phyloP scores from a whole-genome alignment of 2,113 vertebrate species.

The Hyperoodon ampullatus region DNA sequence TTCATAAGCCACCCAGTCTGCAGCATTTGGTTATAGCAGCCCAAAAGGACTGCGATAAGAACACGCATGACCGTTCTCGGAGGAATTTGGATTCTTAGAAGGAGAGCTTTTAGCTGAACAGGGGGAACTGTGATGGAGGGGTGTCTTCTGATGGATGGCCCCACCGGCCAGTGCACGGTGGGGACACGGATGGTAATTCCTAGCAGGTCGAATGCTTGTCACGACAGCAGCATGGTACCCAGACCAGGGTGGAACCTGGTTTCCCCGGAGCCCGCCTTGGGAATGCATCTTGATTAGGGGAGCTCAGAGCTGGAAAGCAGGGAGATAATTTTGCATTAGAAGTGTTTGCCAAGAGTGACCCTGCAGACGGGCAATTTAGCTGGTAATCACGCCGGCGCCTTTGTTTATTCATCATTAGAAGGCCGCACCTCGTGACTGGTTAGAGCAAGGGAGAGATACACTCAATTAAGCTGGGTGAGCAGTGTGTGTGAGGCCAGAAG shows the following conservation, averaged over 20 bases:
- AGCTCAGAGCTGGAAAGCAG: neutral
- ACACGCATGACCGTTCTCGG: fast-evolving
- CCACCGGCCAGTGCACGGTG: fast-evolving
- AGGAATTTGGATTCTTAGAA: fast-evolving
- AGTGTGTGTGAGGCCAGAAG: fast-evolving
- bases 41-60: fast-evolving
- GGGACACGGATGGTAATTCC: fast-evolving
- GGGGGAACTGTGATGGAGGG: fast-evolving
- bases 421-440: neutral
- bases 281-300: fast-evolving
- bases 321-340: fast-evolving
- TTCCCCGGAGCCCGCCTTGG: neutral
- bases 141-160: fast-evolving
- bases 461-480: neutral
- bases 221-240: fast-evolving
- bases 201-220: fast-evolving
- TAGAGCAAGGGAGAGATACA: neutral
- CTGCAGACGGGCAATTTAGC: neutral
- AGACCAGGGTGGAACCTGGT: fast-evolving
- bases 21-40: neutral
- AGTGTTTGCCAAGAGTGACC: fast-evolving
- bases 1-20: fast-evolving
- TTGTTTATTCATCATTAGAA: neutral
- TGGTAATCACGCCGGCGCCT: fast-evolving
- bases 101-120: fast-evolving